These are phyloP conservation scores for Papio anubis DNA, from an alignment of 2,113 vertebrate species.

Conservation along the genomic window DNA sequence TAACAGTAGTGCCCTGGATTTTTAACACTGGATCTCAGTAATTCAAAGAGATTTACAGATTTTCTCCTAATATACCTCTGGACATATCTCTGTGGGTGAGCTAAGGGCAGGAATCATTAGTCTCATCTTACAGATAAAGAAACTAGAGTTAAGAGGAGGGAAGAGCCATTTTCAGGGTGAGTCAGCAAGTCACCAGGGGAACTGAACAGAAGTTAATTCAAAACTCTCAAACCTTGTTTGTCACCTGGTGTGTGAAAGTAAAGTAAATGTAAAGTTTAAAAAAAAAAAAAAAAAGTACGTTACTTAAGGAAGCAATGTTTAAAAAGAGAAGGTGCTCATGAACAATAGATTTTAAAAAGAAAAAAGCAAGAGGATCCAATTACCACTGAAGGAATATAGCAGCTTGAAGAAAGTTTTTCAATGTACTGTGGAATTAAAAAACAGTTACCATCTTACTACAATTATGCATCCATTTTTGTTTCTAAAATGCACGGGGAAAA, in stretches of 20 bases:
- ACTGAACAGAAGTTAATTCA: background rate
- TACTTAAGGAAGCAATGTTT: slow-evolving; percentile 6
- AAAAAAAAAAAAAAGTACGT: background rate
- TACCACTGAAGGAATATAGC: background rate
- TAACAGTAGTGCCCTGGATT: background rate
- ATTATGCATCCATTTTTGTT: background rate
- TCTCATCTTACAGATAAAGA: background rate
- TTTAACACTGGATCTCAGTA: background rate
- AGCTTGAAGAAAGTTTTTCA: background rate
- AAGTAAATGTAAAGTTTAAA: background rate
- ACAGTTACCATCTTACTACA: background rate
- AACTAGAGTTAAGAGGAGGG: background rate
- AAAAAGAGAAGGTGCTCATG: background rate
- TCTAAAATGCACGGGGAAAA: background rate
- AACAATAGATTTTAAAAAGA: slow-evolving; percentile 8
- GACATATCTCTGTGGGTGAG: background rate
- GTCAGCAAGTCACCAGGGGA: background rate
- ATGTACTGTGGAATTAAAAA: background rate
- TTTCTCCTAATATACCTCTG: slow-evolving; percentile 29
- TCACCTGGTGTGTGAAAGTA: background rate
- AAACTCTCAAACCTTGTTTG: background rate
- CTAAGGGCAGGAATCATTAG: background rate
- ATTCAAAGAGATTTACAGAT: slow-evolving; percentile 27
- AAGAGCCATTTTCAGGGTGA: background rate
- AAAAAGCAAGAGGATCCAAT: background rate